phyloP scores from a whole-genome alignment of 2,113 vertebrate genomes.

The Bufo gargarizans region DNA sequence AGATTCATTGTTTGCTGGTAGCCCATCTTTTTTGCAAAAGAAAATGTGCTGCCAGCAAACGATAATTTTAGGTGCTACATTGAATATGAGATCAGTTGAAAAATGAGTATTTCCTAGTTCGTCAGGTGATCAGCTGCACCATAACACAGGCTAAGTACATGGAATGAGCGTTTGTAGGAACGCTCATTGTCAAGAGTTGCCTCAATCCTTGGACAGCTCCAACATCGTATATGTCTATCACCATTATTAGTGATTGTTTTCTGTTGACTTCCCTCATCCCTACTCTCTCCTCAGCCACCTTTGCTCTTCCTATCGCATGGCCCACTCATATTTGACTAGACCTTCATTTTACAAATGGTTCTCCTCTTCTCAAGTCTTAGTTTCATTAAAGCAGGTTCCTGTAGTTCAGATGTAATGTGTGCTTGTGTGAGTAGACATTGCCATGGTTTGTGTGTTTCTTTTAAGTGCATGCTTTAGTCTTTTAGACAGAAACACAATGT shows the following conservation, averaged over 20 bases:
- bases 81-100: no score
- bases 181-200: no score
- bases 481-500: conserved; percentile 38
- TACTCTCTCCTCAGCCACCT: not conserved
- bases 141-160: no score
- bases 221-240: not conserved
- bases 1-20: no score
- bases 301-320: not conserved
- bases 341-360: not conserved
- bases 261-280: no score
- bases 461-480: conserved; percentile 42
- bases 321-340: not conserved
- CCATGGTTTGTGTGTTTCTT: conserved; percentile 26
- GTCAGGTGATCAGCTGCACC: no score
- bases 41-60: no score
- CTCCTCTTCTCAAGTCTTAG: not conserved
- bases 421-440: not conserved
- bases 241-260: not conserved
- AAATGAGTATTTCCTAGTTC: no score
- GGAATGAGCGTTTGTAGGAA: no score
- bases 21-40: no score
- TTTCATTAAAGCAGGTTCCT: not conserved
- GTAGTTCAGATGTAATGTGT: conserved; percentile 1
- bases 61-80: no score
- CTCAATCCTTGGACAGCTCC: not conserved